Base-by-base conservation (phyloP, 2,797 vertebrate genomes). In the Sebastes jordani region DNA sequence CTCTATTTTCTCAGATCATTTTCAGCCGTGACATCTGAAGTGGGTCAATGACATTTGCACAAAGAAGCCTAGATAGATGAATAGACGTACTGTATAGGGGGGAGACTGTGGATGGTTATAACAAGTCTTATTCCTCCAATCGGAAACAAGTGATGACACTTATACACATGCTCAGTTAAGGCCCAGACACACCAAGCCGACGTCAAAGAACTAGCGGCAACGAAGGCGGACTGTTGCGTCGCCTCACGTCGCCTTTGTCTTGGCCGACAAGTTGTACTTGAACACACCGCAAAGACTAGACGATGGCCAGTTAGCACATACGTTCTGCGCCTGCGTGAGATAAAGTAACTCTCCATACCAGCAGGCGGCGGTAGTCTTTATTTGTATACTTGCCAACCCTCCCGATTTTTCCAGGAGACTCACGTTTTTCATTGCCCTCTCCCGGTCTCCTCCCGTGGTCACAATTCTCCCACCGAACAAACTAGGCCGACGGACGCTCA, bases 1-100 rank as follows among this genome's bases (percentile, higher is more conserved):
- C 76, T 91, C 91, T 74, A 90, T 82, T 91, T 93, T 79, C 77
- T 81, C 60, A 46, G 52, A 81, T 79, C 72, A 70, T 78, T 89
- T 87, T 82, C 81, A 85, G 25, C 65, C 9, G 13, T 49, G 72
- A 77, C 74, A 76, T 88, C 63, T 81, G 76, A 90, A 91, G 83
- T 87, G 80, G 91, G 88, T 86, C 84, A 88, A 49, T 81, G 80
- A 62, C 74, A 78, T 64, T 65, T 38, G 46, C 46, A 42, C 25
- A 77, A 56, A 60, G 29, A 34, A 55, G 55, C 54, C 34, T 36
- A 11, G 10, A 63, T 9, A 54, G 64, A 80, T 42, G 36, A 42
- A 69, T 7, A 46, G 0, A 68, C 8, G 14, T 27, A 25, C 36
- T 42, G 62, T 42, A 23, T 42, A 23, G 1, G 3, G 46, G 46